These are phyloP conservation scores for Sitobion miscanthi DNA, from an alignment of 1,140 invertebrate genomes.

Conservation along the genomic window DNA sequence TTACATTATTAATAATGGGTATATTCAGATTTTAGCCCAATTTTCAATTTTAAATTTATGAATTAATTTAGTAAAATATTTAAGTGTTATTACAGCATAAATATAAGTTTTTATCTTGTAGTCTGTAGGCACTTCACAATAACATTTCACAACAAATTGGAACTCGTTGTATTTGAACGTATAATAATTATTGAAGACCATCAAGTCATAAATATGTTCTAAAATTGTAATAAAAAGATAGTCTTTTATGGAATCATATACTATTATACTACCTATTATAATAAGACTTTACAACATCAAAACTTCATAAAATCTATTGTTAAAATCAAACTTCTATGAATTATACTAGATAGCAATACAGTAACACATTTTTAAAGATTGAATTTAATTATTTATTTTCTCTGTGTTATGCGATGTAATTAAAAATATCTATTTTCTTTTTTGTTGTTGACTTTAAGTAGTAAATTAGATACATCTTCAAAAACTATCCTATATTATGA, in stretches of 20 bases:
- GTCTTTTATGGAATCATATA: neutral
- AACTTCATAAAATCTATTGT: neutral
- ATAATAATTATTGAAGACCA: neutral
- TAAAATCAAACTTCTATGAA: neutral
- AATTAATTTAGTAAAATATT: neutral
- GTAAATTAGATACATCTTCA: neutral
- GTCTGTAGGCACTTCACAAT: neutral
- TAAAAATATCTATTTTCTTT: neutral
- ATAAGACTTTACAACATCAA: neutral
- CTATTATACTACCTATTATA: neutral
- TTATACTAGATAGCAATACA: neutral
- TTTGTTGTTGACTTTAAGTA: neutral
- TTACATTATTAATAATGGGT: too few species aligned
- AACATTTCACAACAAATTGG: neutral
- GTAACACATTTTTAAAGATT: neutral
- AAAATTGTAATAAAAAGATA: neutral
- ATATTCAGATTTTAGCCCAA: neutral
- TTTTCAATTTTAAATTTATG: neutral
- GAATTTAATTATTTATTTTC: neutral
- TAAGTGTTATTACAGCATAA: neutral
- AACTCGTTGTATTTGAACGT: neutral
- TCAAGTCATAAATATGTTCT: neutral
- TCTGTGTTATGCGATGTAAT: neutral
- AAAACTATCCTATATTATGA: neutral
- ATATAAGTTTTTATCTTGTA: neutral